Evolutionary conservation across 2,888 invertebrate genomes (phyloP).

Genomic region (Cataglyphis albicans): DNA sequence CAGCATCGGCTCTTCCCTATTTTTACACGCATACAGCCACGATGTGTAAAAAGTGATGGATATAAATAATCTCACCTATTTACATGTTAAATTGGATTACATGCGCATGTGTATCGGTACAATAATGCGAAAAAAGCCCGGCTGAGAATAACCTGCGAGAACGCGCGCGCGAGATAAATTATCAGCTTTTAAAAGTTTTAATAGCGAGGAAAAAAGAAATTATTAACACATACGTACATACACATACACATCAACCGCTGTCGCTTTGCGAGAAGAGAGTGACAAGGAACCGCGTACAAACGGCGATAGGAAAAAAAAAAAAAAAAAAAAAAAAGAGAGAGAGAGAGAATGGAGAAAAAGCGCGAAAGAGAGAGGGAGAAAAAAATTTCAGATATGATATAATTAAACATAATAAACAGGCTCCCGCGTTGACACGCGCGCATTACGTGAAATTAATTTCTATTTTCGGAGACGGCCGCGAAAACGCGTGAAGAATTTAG

Average conservation of each 20-base stretch:
- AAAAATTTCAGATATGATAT: constrained; percentile 42
- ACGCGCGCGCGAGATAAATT: constrained; percentile 42
- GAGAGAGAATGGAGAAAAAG: neutral
- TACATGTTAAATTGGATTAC: constrained; percentile 54
- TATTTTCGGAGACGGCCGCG: constrained; percentile 49
- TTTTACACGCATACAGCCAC: constrained; percentile 53
- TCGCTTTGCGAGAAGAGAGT: constrained; percentile 30
- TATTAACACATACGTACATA: too few relatives aligned
- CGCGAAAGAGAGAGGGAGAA: too few relatives aligned
- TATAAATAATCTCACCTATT: constrained; percentile 54
- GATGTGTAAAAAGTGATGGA: constrained; percentile 50
- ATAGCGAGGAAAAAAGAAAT: neutral
- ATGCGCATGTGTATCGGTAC: constrained; percentile 52
- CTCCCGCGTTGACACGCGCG: constrained; percentile 41
- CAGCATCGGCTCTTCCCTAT: constrained; percentile 52
- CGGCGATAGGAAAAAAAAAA: neutral
- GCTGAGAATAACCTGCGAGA: constrained; percentile 44
- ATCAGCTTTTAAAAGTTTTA: constrained; percentile 53
- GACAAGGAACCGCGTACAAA: constrained; percentile 10
- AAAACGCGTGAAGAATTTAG: constrained; percentile 48
- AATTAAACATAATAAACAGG: constrained; percentile 27
- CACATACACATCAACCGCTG: neutral
- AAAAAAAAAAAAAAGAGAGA: neutral
- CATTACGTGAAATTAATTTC: constrained; percentile 53
- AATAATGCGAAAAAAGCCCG: constrained; percentile 48